Evolutionary conservation across 2,888 invertebrate species (phyloP), one percentile per base, ranked within the genome.

Genomic region (Neria commutata): DNA sequence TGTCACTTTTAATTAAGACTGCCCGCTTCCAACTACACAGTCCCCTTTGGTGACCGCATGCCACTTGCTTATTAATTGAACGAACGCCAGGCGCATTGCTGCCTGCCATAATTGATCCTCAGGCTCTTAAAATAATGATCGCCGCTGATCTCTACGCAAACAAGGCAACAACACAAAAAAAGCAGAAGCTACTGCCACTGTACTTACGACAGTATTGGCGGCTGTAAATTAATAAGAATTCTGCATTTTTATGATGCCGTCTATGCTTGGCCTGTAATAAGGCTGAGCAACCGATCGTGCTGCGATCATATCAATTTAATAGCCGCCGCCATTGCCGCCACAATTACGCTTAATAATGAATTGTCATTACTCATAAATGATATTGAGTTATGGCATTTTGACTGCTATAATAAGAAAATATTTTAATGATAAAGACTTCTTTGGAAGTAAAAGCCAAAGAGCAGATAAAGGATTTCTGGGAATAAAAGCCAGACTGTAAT

Each of bases 1-100:
- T 74, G 72, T 74, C 72, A 73, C 72, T 70, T 73, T 73, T 66
- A 73, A 73, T 73, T 73, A 74, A 74, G 73, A 70, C 65, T 65
- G 65, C 6, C 24, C 11, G 14, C 24, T 29, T 47, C 17, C 14
- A 34, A 8, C 50, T 11, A 17, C n/a, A 42, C 6, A 17, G 2
- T 42, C 19, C 11, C 10, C 19, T 42, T 17, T 11, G n/a, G 14
- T 3, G 11, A n/a, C n/a, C 14, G 10, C 42, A 42, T 42, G n/a
- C 17, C 42, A 11, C 19, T 42, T 45, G 17, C 5, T 21, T n/a
- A 17, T 19, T 17, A 25, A 50, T 50, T 50, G 50, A 50, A 19
- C 33, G 50, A 50, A 19, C n/a, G 25, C 19, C 25, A 10, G 46
- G 11, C 46, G 21, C 11, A 24, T 48, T 21, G 68, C 69, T 64